Evolutionary conservation across 2,888 invertebrate genomes (phyloP).

Genomic region (Drosophila paracracens): DNA sequence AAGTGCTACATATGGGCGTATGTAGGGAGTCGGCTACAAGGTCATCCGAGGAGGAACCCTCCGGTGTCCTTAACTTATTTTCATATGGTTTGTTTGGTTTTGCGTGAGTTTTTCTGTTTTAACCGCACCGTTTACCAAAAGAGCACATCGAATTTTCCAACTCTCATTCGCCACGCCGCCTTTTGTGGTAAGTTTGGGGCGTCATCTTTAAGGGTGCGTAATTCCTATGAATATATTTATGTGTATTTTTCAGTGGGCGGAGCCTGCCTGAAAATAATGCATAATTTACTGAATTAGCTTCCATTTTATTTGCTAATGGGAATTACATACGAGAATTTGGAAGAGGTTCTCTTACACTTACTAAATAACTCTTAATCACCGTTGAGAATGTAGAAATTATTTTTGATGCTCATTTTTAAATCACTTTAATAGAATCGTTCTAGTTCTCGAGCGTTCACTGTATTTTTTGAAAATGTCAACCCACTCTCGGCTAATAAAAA

Average conservation of each 20-base stretch:
- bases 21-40: conserved; percentile 71
- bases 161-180: conserved; percentile 65
- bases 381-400: background rate
- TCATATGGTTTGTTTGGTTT: conserved; percentile 63
- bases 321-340: background rate
- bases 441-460: background rate
- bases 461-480: background rate
- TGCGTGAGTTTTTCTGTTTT: conserved; percentile 52
- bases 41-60: conserved; percentile 63
- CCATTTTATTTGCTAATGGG: conserved; percentile 30
- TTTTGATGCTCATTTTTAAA: background rate
- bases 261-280: conserved; percentile 51
- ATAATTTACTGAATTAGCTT: conserved; percentile 52
- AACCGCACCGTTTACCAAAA: conserved; percentile 73
- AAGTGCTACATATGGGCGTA: conserved; percentile 55
- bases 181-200: conserved; percentile 70
- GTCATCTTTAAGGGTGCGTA: conserved; percentile 52
- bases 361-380: background rate
- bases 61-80: conserved; percentile 48
- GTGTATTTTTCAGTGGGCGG: conserved; percentile 49
- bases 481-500: conserved; percentile 11
- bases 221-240: conserved; percentile 43
- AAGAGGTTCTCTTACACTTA: background rate
- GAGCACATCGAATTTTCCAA: conserved; percentile 70
- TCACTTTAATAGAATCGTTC: background rate